Percentiles rank a stretch among this genome's conserved stretches.
These are phyloP conservation scores for Nyctereutes procyonoides DNA, from an alignment of 2,113 vertebrate species.

Conservation along the genomic window DNA sequence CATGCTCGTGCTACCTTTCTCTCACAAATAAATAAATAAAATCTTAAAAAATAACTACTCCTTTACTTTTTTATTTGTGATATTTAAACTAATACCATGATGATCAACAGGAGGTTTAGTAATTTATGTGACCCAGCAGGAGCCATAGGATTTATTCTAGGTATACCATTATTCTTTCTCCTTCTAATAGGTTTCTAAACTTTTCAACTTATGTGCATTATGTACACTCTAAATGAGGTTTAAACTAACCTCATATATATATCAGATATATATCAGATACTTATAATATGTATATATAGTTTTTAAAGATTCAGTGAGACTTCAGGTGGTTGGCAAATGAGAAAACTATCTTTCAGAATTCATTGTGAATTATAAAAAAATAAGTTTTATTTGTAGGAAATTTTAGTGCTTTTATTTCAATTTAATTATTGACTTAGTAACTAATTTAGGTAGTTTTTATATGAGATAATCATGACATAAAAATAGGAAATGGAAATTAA, in stretches of 20 bases:
- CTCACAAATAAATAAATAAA: too few relatives aligned
- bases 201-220: not conserved
- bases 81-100: not conserved
- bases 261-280: too few relatives aligned
- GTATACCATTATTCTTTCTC: not conserved
- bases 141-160: not conserved
- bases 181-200: not conserved
- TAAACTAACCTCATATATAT: not conserved
- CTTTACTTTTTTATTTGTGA: not conserved
- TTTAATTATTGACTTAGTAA: not conserved
- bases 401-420: not conserved
- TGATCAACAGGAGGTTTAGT: not conserved
- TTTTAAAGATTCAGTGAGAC: not conserved
- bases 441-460: not conserved
- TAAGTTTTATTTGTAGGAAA: not conserved
- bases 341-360: not conserved
- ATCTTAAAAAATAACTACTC: not conserved
- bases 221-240: not conserved
- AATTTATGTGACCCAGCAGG: not conserved
- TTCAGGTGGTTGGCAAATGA: not conserved
- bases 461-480: not conserved
- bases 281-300: too few relatives aligned
- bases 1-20: too few relatives aligned
- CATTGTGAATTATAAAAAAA: not conserved
- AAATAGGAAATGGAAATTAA: not conserved